Conservation (phyloP, 2,888 invertebrate genomes). For the Leptura quadrifasciata region DNA sequence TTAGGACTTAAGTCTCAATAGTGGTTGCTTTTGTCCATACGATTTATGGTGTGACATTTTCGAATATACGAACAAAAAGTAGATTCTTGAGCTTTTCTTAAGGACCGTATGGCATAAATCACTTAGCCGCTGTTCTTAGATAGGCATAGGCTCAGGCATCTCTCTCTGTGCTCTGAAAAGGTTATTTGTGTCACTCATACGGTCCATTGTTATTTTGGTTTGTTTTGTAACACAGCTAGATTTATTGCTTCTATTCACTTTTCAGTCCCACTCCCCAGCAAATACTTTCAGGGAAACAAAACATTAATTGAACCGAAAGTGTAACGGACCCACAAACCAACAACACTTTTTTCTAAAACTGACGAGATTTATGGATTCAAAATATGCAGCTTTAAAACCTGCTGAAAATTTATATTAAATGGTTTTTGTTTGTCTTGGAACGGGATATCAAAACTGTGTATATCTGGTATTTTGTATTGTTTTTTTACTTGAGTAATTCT, state of each 20-base stretch:
- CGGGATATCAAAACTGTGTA: conserved; percentile 21
- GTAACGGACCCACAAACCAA: conserved; percentile 63
- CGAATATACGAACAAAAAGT: conserved; percentile 73
- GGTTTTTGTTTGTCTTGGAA: conserved; percentile 47
- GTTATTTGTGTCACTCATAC: conserved; percentile 73
- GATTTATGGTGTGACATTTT: conserved; percentile 74
- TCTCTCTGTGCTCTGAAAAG: conserved; percentile 56
- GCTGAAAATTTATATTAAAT: conserved; percentile 49
- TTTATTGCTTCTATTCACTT: conserved; percentile 68
- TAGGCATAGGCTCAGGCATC: conserved; percentile 57
- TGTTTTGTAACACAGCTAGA: conserved; percentile 72
- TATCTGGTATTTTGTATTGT: conserved; percentile 17
- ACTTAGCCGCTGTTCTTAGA: conserved; percentile 66
- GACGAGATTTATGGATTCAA: conserved; percentile 57
- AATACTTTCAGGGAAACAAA: conserved; percentile 66
- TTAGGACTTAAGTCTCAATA: conserved; percentile 63
- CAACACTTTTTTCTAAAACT: conserved; percentile 56
- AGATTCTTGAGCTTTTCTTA: conserved; percentile 73
- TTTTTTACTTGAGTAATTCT: conserved; percentile 11
- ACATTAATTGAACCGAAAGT: conserved; percentile 68
- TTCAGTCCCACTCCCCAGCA: conserved; percentile 57
- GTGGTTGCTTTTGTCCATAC: conserved; percentile 68
- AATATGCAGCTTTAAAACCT: conserved; percentile 48
- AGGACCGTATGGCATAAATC: conserved; percentile 73
- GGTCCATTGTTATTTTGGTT: conserved; percentile 72